Base-by-base conservation (phyloP, 2,888 invertebrate genomes). In the Incurvaria masculella region DNA sequence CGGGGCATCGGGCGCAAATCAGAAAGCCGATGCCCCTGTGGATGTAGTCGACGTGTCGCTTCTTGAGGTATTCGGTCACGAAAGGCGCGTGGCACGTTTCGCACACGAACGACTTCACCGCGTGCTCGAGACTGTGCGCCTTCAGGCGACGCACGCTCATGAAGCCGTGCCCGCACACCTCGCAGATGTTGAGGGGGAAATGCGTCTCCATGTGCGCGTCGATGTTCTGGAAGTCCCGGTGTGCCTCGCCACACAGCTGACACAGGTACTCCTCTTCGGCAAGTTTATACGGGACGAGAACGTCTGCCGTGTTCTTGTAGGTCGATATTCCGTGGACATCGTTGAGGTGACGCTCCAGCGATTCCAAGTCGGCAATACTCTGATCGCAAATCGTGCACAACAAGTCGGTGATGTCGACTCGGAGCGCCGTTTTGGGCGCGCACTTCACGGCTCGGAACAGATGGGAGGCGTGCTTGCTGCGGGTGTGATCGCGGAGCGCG, bases 71-170 rank as follows among this genome's bases (percentile, higher is more conserved):
- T 51, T 72, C 70, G 0, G 75, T 72, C 2, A 76, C 65, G 38
- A 76, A 76, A 11, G 64, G 68, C 0, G 75, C 72, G 0, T 73
- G 75, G 46, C 76, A 78, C 56, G 74, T 76, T n/a, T 74, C 75
- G 48, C 76, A 76, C 26, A 59, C 64, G 43, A 68, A 72, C 50
- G 68, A 67, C 72, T 75, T 74, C 33, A 14, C 33, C 8, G 33
- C 33, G 33, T 33, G 33, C 14, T 33, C 33, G 3, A 14, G 11
- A 8, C 33, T 3, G 14, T 33, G 33, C 4, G 3, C 11, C 33
- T 33, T 6, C 8, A 33, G 33, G 3, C 11, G 4, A 4, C 10
- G 4, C 4, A 23, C 23, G 10, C 10, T 23, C 23, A 23, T 23
- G 23, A 23, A 23, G 4, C 23, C 23, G 10, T 6, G 23, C 4